These are phyloP conservation scores for Struthidea cinerea DNA, from an alignment of 2,113 vertebrate genomes.

Conservation along the genomic window DNA sequence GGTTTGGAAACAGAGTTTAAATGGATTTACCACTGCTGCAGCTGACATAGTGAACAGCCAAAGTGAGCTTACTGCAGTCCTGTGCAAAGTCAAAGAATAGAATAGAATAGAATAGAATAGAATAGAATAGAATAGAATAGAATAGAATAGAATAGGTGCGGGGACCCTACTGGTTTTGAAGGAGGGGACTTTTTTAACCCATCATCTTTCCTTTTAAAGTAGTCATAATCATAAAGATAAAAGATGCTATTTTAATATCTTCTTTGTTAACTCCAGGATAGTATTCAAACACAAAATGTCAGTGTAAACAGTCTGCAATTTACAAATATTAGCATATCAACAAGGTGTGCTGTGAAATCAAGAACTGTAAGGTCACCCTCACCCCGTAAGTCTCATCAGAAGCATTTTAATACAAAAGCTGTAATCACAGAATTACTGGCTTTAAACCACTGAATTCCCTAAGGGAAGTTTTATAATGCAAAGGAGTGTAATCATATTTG, in stretches of 20 bases:
- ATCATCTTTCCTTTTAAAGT: not conserved
- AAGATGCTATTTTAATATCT: not conserved
- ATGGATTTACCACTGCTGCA: not conserved
- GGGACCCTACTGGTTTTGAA: not conserved
- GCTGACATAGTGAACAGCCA: not conserved
- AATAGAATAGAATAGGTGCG: not conserved
- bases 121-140: not conserved
- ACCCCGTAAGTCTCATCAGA: conserved; percentile 16
- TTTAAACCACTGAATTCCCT: conserved; percentile 23
- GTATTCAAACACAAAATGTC: not conserved
- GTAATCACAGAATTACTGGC: conserved; percentile 39
- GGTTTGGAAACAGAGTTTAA: not conserved
- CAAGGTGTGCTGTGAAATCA: not conserved
- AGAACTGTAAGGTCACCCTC: conserved; percentile 42
- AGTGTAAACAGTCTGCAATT: conserved; percentile 3
- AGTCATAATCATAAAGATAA: not conserved
- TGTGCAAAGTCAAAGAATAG: not conserved
- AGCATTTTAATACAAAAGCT: conserved; percentile 35
- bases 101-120: not conserved
- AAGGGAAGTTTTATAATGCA: conserved; percentile 11
- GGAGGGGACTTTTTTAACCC: not conserved
- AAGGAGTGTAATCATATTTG: conserved; percentile 11
- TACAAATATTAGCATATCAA: conserved; percentile 34
- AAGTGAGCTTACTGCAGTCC: not conserved
- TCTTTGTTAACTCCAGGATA: not conserved